phyloP scores from a whole-genome alignment of 2,888 invertebrate genomes.

The Adelognathus sp. region DNA sequence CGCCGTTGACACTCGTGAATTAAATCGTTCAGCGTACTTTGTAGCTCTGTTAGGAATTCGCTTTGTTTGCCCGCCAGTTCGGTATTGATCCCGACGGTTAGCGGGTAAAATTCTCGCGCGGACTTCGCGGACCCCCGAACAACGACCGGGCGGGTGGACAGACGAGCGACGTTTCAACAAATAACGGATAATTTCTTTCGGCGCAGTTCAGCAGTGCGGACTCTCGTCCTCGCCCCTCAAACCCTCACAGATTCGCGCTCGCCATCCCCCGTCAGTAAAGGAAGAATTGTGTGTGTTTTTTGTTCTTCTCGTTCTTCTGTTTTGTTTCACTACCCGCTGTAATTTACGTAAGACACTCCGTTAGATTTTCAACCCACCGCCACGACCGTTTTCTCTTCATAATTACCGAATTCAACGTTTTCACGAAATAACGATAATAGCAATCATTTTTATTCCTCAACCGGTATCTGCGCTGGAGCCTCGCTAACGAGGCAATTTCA shows the following conservation, averaged over 20 bases:
- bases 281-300: conserved; percentile 16
- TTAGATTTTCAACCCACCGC: not conserved
- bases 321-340: conserved; percentile 23
- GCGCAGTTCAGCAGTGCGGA: conserved; percentile 62
- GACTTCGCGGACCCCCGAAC: conserved; percentile 20
- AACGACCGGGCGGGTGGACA: conserved; percentile 1
- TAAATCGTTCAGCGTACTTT: conserved; percentile 68
- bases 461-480: not conserved
- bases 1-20: conserved; percentile 64
- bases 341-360: conserved; percentile 55
- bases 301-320: conserved; percentile 14
- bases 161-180: conserved; percentile 62
- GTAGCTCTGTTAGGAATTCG: conserved; percentile 61
- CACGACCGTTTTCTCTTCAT: not conserved
- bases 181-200: conserved; percentile 69
- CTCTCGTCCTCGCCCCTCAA: conserved; percentile 46
- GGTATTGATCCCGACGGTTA: conserved; percentile 65
- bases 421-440: conserved; percentile 23
- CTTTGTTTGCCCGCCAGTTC: conserved; percentile 63
- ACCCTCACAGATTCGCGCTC: conserved; percentile 57
- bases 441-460: conserved; percentile 20
- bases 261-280: conserved; percentile 55
- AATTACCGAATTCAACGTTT: conserved; percentile 3
- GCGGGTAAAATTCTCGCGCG: conserved; percentile 6
- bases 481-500: conserved; percentile 56